Conservation (phyloP, 1,140 invertebrate species). For the Saccostrea cuccullata region DNA sequence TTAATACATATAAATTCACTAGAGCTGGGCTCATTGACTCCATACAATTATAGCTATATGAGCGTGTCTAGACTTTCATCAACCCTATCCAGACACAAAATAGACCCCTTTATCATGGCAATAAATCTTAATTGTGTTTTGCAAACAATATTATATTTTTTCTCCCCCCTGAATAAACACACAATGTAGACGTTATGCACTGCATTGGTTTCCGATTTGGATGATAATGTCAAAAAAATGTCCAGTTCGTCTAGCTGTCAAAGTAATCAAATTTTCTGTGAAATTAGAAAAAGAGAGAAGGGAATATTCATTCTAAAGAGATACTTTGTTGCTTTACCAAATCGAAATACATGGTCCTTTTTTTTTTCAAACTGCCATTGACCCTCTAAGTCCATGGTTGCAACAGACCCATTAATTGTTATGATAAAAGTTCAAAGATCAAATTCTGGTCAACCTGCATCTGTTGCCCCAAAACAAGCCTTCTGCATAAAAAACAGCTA, state of each 20-base stretch:
- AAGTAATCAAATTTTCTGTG: too few species aligned
- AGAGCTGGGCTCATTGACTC: not conserved
- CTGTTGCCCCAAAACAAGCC: not conserved
- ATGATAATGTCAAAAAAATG: not conserved
- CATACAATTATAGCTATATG: not conserved
- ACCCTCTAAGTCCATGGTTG: not conserved
- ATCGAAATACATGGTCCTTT: not conserved
- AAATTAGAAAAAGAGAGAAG: too few species aligned
- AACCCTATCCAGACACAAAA: not conserved
- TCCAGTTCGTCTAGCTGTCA: not conserved
- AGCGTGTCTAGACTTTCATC: conserved; percentile 14
- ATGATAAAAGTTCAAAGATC: not conserved
- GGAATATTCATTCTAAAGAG: too few species aligned
- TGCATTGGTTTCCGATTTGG: not conserved
- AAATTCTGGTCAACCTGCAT: conserved; percentile 4
- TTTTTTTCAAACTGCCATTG: too few species aligned
- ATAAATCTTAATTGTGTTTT: conserved; percentile 33
- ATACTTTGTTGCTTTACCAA: not conserved
- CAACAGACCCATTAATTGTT: not conserved
- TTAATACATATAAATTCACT: conserved; percentile 28
- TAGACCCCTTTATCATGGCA: not conserved
- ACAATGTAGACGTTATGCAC: not conserved
- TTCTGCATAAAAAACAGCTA: not conserved
- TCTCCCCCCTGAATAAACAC: not conserved
- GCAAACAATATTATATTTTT: conserved; percentile 16